These are phyloP conservation scores for Anarsia innoxiella DNA, from an alignment of 2,888 invertebrate genomes.

Conservation along the genomic window DNA sequence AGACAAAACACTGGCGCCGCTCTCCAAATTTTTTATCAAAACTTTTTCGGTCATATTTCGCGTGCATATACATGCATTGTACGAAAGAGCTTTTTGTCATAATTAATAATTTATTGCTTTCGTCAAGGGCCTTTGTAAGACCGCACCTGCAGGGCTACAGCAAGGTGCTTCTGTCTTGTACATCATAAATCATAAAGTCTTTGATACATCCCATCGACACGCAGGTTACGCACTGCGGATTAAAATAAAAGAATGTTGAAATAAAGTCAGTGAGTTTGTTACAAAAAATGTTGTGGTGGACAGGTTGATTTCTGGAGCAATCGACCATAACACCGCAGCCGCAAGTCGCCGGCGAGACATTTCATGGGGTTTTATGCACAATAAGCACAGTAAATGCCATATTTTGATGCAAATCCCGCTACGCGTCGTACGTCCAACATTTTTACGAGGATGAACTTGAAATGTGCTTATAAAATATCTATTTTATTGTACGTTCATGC, in stretches of 20 bases:
- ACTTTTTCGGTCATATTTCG: constrained; percentile 35
- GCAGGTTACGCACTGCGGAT: constrained; percentile 2
- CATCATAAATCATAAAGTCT: constrained; percentile 51
- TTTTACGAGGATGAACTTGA: constrained; percentile 54
- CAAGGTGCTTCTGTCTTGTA: constrained; percentile 65
- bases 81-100: constrained; percentile 60
- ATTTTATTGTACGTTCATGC: constrained; percentile 54
- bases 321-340: constrained; percentile 45
- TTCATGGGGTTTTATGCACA: constrained; percentile 41
- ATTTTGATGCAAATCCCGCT: constrained; percentile 52
- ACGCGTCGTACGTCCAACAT: constrained; percentile 36
- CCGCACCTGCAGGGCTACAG: constrained; percentile 49
- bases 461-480: constrained; percentile 49
- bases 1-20: constrained; percentile 71
- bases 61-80: constrained; percentile 45
- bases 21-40: constrained; percentile 37
- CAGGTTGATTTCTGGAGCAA: constrained; percentile 40
- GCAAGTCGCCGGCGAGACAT: constrained; percentile 36
- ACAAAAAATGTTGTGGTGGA: constrained; percentile 30
- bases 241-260: constrained; percentile 5
- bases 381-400: constrained; percentile 46
- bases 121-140: constrained; percentile 48
- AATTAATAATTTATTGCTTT: constrained; percentile 73
- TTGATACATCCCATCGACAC: constrained; percentile 14
- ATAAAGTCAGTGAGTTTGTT: constrained; percentile 23